These are phyloP conservation scores for Thaumetopoea pityocampa DNA, from an alignment of 1,140 invertebrate species.

Conservation along the genomic window DNA sequence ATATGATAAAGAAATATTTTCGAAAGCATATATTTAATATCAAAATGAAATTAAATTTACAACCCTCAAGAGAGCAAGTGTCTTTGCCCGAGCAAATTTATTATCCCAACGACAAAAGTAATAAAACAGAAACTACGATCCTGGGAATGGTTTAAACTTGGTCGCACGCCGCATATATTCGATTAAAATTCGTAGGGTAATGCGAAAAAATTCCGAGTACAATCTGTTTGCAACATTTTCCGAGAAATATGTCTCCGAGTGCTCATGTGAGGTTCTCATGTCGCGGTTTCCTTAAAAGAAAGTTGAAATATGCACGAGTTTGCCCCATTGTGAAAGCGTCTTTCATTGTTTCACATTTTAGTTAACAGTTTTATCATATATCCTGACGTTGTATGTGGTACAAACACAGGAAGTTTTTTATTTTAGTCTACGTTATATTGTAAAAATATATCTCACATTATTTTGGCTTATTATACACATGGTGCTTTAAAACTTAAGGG, in stretches of 20 bases:
- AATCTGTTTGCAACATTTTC: constrained; percentile 9
- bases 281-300: constrained; percentile 12
- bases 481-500: too few relatives aligned
- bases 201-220: constrained; percentile 10
- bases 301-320: neutral
- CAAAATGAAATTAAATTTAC: too few relatives aligned
- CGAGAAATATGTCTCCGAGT: constrained; percentile 16
- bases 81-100: too few relatives aligned
- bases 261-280: constrained; percentile 10
- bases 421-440: too few relatives aligned
- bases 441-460: too few relatives aligned
- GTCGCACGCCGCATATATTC: too few relatives aligned
- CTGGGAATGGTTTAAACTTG: constrained; percentile 16
- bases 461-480: too few relatives aligned
- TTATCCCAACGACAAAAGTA: neutral
- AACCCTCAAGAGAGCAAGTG: too few relatives aligned
- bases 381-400: neutral
- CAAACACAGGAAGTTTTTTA: too few relatives aligned
- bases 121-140: constrained; percentile 2
- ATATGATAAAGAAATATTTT: too few relatives aligned
- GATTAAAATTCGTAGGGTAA: constrained; percentile 5
- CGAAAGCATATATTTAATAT: too few relatives aligned
- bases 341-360: constrained; percentile 11
- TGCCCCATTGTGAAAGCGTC: constrained; percentile 1
- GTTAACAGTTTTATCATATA: neutral